Percentiles rank a stretch among this genome's conserved stretches.
Conservation (phyloP, 2,888 invertebrate species). For the Parnassius orleans region DNA sequence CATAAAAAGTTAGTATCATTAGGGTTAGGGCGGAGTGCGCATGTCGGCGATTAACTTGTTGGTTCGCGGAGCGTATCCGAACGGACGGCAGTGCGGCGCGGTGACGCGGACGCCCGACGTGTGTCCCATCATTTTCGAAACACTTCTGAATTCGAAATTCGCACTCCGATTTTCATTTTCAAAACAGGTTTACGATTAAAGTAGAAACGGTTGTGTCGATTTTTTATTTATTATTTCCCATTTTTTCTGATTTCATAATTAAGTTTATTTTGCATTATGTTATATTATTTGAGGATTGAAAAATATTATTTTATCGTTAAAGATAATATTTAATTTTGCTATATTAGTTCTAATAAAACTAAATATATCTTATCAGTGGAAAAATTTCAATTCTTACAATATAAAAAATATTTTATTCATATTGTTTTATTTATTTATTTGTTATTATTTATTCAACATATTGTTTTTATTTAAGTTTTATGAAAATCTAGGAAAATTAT, state of each 20-base stretch:
- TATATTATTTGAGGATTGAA: conserved; percentile 5
- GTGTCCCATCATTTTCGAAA: conserved; percentile 46
- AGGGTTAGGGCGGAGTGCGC: conserved; percentile 51
- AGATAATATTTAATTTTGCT: conserved; percentile 16
- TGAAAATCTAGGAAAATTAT: conserved; percentile 14
- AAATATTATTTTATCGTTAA: no score
- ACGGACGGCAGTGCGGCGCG: conserved; percentile 73
- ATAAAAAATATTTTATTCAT: background rate
- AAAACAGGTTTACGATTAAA: conserved; percentile 5
- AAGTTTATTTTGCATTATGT: background rate
- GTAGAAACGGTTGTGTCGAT: conserved; percentile 2
- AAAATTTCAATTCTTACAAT: background rate
- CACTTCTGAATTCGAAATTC: conserved; percentile 34
- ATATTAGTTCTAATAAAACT: background rate
- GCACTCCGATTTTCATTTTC: conserved; percentile 22
- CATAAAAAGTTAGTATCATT: conserved; percentile 29
- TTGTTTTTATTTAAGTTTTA: conserved; percentile 19
- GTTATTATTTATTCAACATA: no score
- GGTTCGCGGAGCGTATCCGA: conserved; percentile 39
- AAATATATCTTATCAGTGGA: background rate
- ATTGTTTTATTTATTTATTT: no score
- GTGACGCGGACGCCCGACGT: conserved; percentile 54
- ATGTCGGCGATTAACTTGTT: conserved; percentile 77
- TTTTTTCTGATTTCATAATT: background rate
- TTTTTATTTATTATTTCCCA: background rate